A percentile compares a stretch with the other conserved stretches of the same genome.
These are phyloP conservation scores for Standfussiana lucernea DNA, from an alignment of 2,888 invertebrate genomes.

Conservation along the genomic window DNA sequence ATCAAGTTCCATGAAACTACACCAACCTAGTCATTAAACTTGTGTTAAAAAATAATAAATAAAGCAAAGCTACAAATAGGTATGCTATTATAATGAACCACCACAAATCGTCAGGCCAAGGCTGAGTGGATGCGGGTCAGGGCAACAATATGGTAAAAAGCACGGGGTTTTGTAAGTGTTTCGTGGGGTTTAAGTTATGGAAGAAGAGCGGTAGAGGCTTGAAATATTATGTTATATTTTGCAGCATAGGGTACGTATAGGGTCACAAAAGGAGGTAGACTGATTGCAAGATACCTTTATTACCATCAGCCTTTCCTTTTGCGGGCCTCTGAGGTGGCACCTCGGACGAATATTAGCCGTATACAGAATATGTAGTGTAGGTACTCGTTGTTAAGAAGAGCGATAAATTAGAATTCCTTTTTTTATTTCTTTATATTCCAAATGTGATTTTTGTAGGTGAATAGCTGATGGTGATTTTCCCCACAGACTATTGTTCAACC, in stretches of 20 bases:
- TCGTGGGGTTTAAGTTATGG: constrained; percentile 14
- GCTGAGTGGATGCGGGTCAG: constrained; percentile 49
- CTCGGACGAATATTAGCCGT: too few species aligned
- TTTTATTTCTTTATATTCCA: background rate
- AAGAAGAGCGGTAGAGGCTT: background rate
- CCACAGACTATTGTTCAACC: background rate
- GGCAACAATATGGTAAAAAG: constrained; percentile 27
- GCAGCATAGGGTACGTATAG: too few species aligned
- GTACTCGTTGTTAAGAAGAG: background rate
- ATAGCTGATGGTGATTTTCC: background rate
- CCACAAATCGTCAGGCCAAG: constrained; percentile 48
- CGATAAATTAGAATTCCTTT: too few species aligned
- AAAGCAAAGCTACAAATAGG: background rate
- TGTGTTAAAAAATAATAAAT: constrained; percentile 14
- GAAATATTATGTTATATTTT: background rate
- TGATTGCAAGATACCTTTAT: background rate
- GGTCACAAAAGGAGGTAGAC: background rate
- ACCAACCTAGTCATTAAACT: background rate
- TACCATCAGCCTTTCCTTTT: background rate
- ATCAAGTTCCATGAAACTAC: background rate
- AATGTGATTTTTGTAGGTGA: background rate
- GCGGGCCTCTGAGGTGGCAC: background rate
- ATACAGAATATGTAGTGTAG: background rate
- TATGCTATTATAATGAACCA: constrained; percentile 15
- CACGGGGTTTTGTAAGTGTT: constrained; percentile 2